Conservation (phyloP, 1,140 invertebrate genomes). For the Drosophila ohnishii region DNA sequence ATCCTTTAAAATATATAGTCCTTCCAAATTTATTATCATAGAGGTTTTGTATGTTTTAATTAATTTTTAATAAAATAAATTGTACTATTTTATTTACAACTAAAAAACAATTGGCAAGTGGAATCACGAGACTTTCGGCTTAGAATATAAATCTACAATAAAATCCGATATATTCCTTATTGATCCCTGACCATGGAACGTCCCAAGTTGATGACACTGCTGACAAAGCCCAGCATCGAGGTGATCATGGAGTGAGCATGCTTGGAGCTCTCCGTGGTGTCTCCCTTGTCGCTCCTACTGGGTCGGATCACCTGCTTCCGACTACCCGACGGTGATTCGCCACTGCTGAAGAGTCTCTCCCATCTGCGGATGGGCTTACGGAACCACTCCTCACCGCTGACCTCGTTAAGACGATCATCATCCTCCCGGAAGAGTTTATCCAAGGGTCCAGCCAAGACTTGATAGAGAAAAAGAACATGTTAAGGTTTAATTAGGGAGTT, state of each 20-base stretch:
- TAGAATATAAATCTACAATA: neutral
- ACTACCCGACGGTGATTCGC: conserved; percentile 34
- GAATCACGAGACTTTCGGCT: conserved; percentile 17
- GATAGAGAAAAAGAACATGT: neutral
- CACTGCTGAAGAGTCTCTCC: conserved; percentile 55
- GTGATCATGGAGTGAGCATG: conserved; percentile 69
- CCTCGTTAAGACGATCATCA: conserved; percentile 61
- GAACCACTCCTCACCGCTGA: conserved; percentile 51
- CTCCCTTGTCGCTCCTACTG: conserved; percentile 22
- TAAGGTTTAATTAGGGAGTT: neutral
- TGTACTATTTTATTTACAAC: conserved; percentile 1
- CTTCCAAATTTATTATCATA: neutral
- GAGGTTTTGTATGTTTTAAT: neutral
- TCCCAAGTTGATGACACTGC: conserved; percentile 56
- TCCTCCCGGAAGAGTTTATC: conserved; percentile 48
- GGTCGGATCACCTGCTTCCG: neutral
- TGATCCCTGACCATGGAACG: conserved; percentile 47
- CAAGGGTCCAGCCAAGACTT: conserved; percentile 33
- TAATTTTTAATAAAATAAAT: neutral
- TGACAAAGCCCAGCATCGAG: conserved; percentile 67
- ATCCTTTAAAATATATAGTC: too few relatives aligned
- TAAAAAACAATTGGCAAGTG: conserved; percentile 5
- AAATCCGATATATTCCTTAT: neutral
- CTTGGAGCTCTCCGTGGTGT: conserved; percentile 62
- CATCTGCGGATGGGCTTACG: conserved; percentile 43